A percentile compares a stretch with the other conserved stretches of the same genome.
Evolutionary conservation across 2,113 vertebrate genomes (phyloP).

Genomic region (Empidonax alnorum): DNA sequence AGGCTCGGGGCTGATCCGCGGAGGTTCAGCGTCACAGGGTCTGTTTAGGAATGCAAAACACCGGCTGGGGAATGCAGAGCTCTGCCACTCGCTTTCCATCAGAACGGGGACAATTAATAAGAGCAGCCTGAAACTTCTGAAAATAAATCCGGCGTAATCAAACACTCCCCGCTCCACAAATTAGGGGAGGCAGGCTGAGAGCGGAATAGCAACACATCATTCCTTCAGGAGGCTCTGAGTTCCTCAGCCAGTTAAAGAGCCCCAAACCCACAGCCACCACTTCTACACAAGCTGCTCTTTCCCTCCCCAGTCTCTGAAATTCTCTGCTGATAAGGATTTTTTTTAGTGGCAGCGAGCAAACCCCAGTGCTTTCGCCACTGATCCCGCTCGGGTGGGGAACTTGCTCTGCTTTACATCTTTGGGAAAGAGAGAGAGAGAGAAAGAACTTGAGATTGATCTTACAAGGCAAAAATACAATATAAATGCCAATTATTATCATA

Average conservation of each 20-base stretch:
- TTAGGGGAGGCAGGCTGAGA: slow-evolving; percentile 38
- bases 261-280: neutral
- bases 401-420: slow-evolving; percentile 9
- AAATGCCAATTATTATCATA: slow-evolving; percentile 57
- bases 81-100: slow-evolving; percentile 22
- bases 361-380: neutral
- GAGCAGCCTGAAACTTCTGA: slow-evolving; percentile 69
- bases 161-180: slow-evolving; percentile 61
- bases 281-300: neutral
- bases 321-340: neutral
- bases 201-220: slow-evolving; percentile 54
- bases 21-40: neutral
- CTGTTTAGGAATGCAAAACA: slow-evolving; percentile 63
- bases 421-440: slow-evolving; percentile 9
- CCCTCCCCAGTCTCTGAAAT: neutral
- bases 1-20: neutral
- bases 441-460: slow-evolving; percentile 20
- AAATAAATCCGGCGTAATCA: slow-evolving; percentile 74
- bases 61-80: slow-evolving; percentile 28
- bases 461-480: slow-evolving; percentile 43
- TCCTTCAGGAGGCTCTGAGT: slow-evolving; percentile 28
- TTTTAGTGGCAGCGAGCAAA: neutral
- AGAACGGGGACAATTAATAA: slow-evolving; percentile 65
- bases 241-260: slow-evolving; percentile 21
- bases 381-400: neutral